Percentiles rank a stretch among this genome's conserved stretches.
Conservation (phyloP, 2,888 invertebrate genomes). For the Phymatocera aterrima region DNA sequence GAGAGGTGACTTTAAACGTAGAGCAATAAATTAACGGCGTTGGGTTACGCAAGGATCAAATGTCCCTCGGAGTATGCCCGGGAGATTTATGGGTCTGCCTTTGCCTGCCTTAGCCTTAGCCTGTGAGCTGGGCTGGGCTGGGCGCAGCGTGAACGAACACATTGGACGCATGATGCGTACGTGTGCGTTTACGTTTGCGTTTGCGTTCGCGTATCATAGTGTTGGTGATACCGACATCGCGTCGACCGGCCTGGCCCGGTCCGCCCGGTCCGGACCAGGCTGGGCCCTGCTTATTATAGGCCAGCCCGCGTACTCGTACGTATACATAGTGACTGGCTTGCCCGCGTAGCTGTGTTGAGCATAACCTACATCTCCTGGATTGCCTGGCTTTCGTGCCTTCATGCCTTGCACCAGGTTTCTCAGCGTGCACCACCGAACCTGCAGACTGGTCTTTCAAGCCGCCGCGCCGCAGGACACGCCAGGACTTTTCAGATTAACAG, state of each 20-base stretch:
- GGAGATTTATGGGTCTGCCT: constrained; percentile 74
- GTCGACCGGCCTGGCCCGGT: too few species aligned
- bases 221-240: constrained; percentile 49
- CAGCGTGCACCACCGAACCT: constrained; percentile 21
- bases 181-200: neutral
- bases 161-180: constrained; percentile 56
- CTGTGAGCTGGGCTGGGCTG: too few species aligned
- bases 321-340: neutral
- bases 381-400: neutral
- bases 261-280: constrained; percentile 50
- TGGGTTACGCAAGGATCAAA: constrained; percentile 76
- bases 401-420: constrained; percentile 10
- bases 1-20: constrained; percentile 74
- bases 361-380: too few species aligned
- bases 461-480: constrained; percentile 72
- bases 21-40: constrained; percentile 75
- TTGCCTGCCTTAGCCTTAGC: constrained; percentile 51
- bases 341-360: neutral
- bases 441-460: constrained; percentile 50
- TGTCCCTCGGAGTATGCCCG: constrained; percentile 74
- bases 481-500: constrained; percentile 73
- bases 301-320: constrained; percentile 8
- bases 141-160: constrained; percentile 71
- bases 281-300: constrained; percentile 54
- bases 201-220: neutral